Evolutionary conservation across 1,140 invertebrate species (phyloP).

Genomic region (Medauroidea extradentata): DNA sequence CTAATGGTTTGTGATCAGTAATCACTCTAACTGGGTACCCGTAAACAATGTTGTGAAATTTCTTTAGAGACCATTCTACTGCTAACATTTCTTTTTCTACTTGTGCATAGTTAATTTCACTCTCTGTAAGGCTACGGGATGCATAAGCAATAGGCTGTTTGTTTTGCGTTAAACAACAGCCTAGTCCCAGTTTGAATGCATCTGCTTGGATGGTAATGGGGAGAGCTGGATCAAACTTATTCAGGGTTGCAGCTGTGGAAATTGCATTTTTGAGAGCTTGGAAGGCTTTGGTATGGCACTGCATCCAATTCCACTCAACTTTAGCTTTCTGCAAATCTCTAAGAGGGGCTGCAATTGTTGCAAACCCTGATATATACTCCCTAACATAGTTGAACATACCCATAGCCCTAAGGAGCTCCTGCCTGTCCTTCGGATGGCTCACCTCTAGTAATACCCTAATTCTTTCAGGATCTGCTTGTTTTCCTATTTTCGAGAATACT

Average conservation of each 20-base stretch:
- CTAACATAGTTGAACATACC: slow-evolving; percentile 36
- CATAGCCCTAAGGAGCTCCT: slow-evolving; percentile 34
- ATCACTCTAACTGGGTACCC: slow-evolving; percentile 27
- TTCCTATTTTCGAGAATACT: slow-evolving; percentile 31
- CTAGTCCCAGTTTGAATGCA: slow-evolving; percentile 30
- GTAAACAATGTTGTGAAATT: slow-evolving; percentile 35
- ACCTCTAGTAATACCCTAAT: slow-evolving; percentile 36
- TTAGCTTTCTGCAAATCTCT: slow-evolving; percentile 20
- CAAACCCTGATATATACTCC: slow-evolving; percentile 24
- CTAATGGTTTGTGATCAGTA: slow-evolving; percentile 41
- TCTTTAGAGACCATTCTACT: slow-evolving; percentile 27
- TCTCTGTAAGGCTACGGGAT: slow-evolving; percentile 31
- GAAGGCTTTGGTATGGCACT: slow-evolving; percentile 16
- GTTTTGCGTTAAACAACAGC: slow-evolving; percentile 29
- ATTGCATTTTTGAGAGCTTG: slow-evolving; percentile 24
- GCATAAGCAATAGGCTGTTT: slow-evolving; percentile 39
- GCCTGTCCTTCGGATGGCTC: slow-evolving; percentile 27
- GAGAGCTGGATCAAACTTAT: slow-evolving; percentile 26
- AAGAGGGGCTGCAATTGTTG: slow-evolving; percentile 16
- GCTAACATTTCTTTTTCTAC: slow-evolving; percentile 37
- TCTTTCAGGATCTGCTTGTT: slow-evolving; percentile 36
- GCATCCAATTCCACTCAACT: slow-evolving; percentile 17
- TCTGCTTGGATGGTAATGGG: slow-evolving; percentile 29
- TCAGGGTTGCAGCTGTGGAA: slow-evolving; percentile 20
- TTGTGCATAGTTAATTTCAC: slow-evolving; percentile 33